Base-by-base conservation (phyloP, 92 coral and sea anemone genomes). In the Parazoanthus atlanticus region DNA sequence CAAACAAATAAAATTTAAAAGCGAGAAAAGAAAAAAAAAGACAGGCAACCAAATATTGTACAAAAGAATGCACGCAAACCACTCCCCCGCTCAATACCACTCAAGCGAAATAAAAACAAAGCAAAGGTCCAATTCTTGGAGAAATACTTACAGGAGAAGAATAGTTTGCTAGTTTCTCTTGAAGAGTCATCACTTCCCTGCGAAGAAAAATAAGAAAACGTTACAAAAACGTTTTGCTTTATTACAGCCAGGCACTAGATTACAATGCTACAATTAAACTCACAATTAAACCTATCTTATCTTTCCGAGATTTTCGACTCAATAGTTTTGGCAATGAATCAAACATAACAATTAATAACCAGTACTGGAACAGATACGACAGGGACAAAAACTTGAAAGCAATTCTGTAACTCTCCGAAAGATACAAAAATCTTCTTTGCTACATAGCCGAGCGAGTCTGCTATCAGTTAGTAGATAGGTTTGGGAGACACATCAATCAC, bases 131-230 rank as follows among this genome's bases (percentile, higher is more conserved):
- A 10, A 2, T 30, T 26, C 52, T 30, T 47, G 34, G 31, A 6
- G 16, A 9, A 58, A 29, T 78, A 89, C 98, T 91, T 85, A 96
- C 99, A 74, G 91, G 90, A 3, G 96, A 88, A 25, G 97, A 89
- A 78, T 89, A 95, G 33, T 91, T 93, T 2, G 96, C 91, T 28
- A 96, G 91, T 89, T 94, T 91, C 77, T 96, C 94, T 85, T 96
- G 98, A 30, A 96, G 88, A 8, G 93, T 92, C 28, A 93, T 89
- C 65, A 96, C 98, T 85, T 96, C 99, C 91, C 99, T 96, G 89
- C 32, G 46, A 16, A 31, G 69, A 58, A 76, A 72, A 38, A 36
- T 30, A 56, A 52, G 5, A 40, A 47, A 23, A 46, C 11, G 82
- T 26, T 11, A 30, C 2, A 40, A 17, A 52, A 76, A 10, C n/a